A percentile compares a stretch with the other conserved stretches of the same genome.
Evolutionary conservation across 2,113 vertebrate species (phyloP).

Genomic region (Bos taurus): ARS-UCD2.0 NC_037340.1:79282001-79282500

Average conservation of each 20-base stretch:
- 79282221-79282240: fast-evolving
- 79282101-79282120: not conserved
- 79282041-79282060: not conserved
- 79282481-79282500: fast-evolving
- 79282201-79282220: not conserved
- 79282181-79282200: not conserved
- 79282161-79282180: not conserved
- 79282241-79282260: fast-evolving
- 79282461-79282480: not conserved
- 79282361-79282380: not conserved
- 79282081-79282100: not conserved
- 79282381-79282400: not conserved
- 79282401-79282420: fast-evolving
- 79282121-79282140: not conserved
- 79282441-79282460: not conserved
- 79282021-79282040: not conserved
- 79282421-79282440: not conserved
- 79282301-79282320: not conserved
- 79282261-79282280: not conserved
- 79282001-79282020: too few relatives aligned
- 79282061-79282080: not conserved
- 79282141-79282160: not conserved
- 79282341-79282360: not conserved
- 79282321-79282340: not conserved
- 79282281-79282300: not conserved